Conservation (phyloP, 37 sponge, comb jelly and placozoan species). For the Crambe crambe region DNA sequence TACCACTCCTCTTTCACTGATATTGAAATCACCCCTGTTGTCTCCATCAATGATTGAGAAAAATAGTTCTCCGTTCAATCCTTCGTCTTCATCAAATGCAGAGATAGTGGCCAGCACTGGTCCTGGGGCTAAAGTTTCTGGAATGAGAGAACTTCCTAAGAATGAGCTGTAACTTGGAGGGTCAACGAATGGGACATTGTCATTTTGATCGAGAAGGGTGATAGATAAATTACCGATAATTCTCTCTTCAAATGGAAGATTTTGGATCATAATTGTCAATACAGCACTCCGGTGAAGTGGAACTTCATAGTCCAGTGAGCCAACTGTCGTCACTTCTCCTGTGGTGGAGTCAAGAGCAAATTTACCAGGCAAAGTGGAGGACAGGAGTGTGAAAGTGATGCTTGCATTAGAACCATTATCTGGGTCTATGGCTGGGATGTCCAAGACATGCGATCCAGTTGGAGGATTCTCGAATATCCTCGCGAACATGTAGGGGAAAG, state of each 20-base stretch:
- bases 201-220: slow-evolving; percentile 50
- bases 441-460: slow-evolving; percentile 33
- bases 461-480: slow-evolving; percentile 58
- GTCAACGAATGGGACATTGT: slow-evolving; percentile 25
- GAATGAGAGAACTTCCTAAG: background rate
- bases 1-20: slow-evolving; percentile 6
- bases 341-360: slow-evolving; percentile 43
- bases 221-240: slow-evolving; percentile 32
- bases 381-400: slow-evolving; percentile 22
- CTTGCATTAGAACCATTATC: slow-evolving; percentile 58
- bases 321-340: slow-evolving; percentile 37
- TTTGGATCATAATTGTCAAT: slow-evolving; percentile 35
- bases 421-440: slow-evolving; percentile 44
- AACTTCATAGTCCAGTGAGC: slow-evolving; percentile 52
- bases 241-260: slow-evolving; percentile 5
- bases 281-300: background rate
- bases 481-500: slow-evolving; percentile 47
- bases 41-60: slow-evolving; percentile 42
- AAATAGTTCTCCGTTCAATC: slow-evolving; percentile 26
- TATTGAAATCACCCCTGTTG: slow-evolving; percentile 23
- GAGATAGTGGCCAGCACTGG: slow-evolving; percentile 16
- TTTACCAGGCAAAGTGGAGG: slow-evolving; percentile 9
- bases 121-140: slow-evolving; percentile 29
- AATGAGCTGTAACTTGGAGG: background rate
- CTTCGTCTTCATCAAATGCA: slow-evolving; percentile 33